Evolutionary conservation across 1,140 invertebrate genomes (phyloP).

Genomic region (Leptestheria dahalacensis): DNA sequence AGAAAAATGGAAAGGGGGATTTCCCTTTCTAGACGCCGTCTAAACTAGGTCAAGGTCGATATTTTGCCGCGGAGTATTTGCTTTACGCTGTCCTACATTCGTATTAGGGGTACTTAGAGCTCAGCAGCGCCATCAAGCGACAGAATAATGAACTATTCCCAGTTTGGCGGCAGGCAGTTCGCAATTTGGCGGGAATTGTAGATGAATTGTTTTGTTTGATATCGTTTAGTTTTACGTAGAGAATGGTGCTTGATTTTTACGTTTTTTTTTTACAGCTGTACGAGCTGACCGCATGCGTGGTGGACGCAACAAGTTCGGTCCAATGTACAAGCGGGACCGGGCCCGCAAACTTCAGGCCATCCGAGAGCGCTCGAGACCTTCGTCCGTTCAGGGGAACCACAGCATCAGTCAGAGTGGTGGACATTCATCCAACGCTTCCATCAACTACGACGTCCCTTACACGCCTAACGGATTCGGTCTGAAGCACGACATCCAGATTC

Average conservation of each 20-base stretch:
- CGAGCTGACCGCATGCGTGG: slow-evolving; percentile 95
- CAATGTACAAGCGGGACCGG: slow-evolving; percentile 97
- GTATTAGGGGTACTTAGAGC: background rate
- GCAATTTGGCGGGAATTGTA: too few species aligned
- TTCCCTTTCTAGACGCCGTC: too few species aligned
- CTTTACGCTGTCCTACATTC: too few species aligned
- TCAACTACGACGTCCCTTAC: background rate
- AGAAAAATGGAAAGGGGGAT: too few species aligned
- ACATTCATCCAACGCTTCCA: background rate
- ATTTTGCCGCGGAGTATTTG: too few species aligned
- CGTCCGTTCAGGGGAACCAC: slow-evolving; percentile 20
- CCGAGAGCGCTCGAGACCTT: slow-evolving; percentile 44
- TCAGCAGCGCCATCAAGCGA: background rate
- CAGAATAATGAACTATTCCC: background rate
- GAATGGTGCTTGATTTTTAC: too few species aligned
- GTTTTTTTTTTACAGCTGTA: slow-evolving; percentile 87
- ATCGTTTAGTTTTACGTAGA: too few species aligned
- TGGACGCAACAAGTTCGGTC: slow-evolving; percentile 97
- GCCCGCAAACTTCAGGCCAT: slow-evolving; percentile 89
- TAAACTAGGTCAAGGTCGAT: too few species aligned
- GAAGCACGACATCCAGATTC: slow-evolving; percentile 92
- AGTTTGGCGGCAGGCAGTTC: too few species aligned
- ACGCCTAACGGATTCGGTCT: slow-evolving; percentile 31
- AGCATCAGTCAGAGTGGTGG: background rate
- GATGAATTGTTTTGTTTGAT: too few species aligned